Base-by-base conservation (phyloP, 2,888 invertebrate species). In the Chromoteleia sp. region DNA sequence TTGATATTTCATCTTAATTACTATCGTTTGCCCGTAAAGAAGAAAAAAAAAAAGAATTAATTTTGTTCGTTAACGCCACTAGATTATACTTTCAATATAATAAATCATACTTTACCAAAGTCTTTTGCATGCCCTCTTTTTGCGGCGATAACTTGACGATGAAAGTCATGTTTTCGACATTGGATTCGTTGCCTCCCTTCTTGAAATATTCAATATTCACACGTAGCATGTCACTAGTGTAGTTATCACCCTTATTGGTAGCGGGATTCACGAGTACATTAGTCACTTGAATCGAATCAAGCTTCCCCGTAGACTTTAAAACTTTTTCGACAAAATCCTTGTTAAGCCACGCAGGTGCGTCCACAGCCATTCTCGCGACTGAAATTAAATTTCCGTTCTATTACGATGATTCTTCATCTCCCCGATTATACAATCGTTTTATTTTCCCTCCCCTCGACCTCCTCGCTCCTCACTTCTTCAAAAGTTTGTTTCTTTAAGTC, bases 121-220 rank as follows among this genome's bases (percentile, higher is more conserved):
- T 85, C 6, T 92, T 91, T 1, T 92, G 91, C 30, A 92, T 43
- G 14, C 93, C 86, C 88, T 92, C 36, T 6, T 88, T 87, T 41
- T 92, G 91, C 15, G 93, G 93, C 6, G 90, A 86, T 2, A 92
- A 85, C 75, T 91, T 91, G 3, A 89, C 68, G 14, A 91, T 85
- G 2, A 91, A 43, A 0, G 88, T 71, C 76, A 43, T 87, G 30
- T 89, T 89, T 39, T 88, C 39, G 2, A 39, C 21, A 3, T 61
- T 85, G 6, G 61, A 29, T 67, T 83, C 21, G 83, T 73, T 19
- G 15, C 39, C 85, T 86, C 58, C 12, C 6, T 71, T 74, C 19
- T 15, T 54, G 4, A 19, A n/a, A 17, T 84, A 88, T 39, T 91
- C 87, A 2, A 87, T 74, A 19, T 8, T 54, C 8, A 84, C 78